A percentile compares a stretch with the other conserved stretches of the same genome.
Evolutionary conservation across 1,140 invertebrate species (phyloP).

Genomic region (Mya arenaria): DNA sequence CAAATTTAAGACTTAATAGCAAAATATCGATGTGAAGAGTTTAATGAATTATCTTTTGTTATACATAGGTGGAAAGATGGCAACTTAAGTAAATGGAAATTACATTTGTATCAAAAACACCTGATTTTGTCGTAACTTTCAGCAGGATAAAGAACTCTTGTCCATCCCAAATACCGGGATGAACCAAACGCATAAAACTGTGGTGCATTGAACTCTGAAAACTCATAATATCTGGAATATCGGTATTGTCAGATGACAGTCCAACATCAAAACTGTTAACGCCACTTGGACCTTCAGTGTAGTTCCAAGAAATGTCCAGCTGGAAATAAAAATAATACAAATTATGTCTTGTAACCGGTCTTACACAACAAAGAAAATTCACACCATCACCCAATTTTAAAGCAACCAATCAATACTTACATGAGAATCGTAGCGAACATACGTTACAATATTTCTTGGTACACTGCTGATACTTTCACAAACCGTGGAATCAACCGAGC

Average conservation of each 20-base stretch:
- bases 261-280: constrained; percentile 56
- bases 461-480: background rate
- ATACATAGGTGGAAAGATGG: too few relatives aligned
- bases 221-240: constrained; percentile 23
- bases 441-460: background rate
- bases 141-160: constrained; percentile 53
- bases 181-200: constrained; percentile 3
- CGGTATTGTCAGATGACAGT: constrained; percentile 3
- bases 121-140: constrained; percentile 52
- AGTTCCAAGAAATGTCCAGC: constrained; percentile 61
- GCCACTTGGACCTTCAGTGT: constrained; percentile 15
- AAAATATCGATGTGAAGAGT: too few relatives aligned
- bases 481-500: too few relatives aligned
- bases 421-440: background rate
- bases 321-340: background rate
- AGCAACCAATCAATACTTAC: background rate
- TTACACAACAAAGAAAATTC: background rate
- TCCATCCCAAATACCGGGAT: constrained; percentile 52
- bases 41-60: too few relatives aligned
- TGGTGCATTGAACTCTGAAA: constrained; percentile 47
- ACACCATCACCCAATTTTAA: background rate
- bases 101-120: constrained; percentile 36
- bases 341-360: background rate
- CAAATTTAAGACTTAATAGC: too few relatives aligned
- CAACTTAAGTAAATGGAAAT: too few relatives aligned